phyloP scores from a whole-genome alignment of 2,888 invertebrate genomes.

The Heteromyza rotundicornis region DNA sequence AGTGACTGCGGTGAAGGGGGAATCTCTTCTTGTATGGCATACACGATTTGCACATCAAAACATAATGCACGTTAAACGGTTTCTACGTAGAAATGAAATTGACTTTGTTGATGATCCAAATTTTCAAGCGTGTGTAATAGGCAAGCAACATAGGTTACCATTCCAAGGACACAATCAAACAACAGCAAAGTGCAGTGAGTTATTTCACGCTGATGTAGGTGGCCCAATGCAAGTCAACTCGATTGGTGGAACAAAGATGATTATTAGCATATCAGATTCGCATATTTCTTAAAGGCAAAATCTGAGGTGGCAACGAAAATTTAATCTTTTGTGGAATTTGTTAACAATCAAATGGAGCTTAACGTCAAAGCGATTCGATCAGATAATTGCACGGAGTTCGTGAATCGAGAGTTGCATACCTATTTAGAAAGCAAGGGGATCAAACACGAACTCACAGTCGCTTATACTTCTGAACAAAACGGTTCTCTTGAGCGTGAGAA shows the following conservation, averaged over 20 bases:
- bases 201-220: conserved; percentile 25
- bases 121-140: conserved; percentile 17
- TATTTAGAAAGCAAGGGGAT: conserved; percentile 23
- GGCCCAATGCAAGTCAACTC: conserved; percentile 24
- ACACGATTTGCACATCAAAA: conserved; percentile 18
- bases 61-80: conserved; percentile 10
- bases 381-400: conserved; percentile 23
- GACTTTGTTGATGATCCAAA: conserved; percentile 8
- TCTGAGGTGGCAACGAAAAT: conserved; percentile 17
- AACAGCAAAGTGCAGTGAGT: conserved; percentile 18
- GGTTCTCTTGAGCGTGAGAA: conserved; percentile 29
- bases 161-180: conserved; percentile 8
- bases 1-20: background rate
- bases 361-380: conserved; percentile 8
- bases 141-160: conserved; percentile 20
- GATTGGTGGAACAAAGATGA: conserved; percentile 25
- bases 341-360: conserved; percentile 13
- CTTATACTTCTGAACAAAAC: conserved; percentile 33
- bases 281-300: conserved; percentile 16
- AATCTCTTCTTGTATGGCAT: conserved; percentile 14
- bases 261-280: conserved; percentile 16
- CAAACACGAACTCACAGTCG: conserved; percentile 25
- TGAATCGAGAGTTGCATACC: conserved; percentile 15
- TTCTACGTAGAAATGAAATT: background rate
- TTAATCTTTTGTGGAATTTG: background rate